These are phyloP conservation scores for Oreochromis tanganicae DNA, from an alignment of 2,113 vertebrate genomes.

Conservation along the genomic window DNA sequence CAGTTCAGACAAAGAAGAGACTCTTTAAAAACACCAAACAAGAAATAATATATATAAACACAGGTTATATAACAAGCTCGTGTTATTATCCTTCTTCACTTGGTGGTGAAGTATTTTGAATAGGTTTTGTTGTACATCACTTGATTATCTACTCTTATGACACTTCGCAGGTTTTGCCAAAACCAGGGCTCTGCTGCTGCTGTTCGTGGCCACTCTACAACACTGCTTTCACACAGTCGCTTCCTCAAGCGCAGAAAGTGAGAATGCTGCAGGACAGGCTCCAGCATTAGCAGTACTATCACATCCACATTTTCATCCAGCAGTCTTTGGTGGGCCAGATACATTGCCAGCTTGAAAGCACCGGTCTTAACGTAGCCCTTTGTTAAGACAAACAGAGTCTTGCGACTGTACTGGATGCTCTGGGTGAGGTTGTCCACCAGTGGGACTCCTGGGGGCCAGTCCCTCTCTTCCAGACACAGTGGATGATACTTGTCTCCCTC, in stretches of 20 bases:
- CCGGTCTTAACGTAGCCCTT: constrained; percentile 73
- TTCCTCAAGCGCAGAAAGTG: constrained; percentile 76
- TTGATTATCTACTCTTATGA: constrained; percentile 70
- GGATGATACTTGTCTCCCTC: constrained; percentile 58
- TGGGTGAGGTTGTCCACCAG: constrained; percentile 75
- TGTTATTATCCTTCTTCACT: not conserved
- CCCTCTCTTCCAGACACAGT: constrained; percentile 71
- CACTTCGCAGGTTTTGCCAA: constrained; percentile 75
- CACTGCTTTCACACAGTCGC: constrained; percentile 74
- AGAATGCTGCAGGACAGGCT: constrained; percentile 79
- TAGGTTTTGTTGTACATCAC: constrained; percentile 71
- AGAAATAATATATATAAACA: not conserved
- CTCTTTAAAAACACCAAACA: not conserved
- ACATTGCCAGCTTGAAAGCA: constrained; percentile 74
- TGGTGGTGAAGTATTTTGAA: constrained; percentile 61
- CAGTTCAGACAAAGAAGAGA: not conserved
- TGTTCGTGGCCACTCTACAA: constrained; percentile 81
- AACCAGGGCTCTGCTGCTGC: constrained; percentile 75
- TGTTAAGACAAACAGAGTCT: constrained; percentile 74
- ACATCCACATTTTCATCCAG: constrained; percentile 77
- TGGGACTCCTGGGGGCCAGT: constrained; percentile 71
- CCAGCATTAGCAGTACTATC: constrained; percentile 79
- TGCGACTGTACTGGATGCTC: constrained; percentile 76
- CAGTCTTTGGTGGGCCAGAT: constrained; percentile 79
- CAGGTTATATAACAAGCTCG: not conserved